Base-by-base conservation (phyloP, 2,113 vertebrate genomes). In the Malurus elegans region DNA sequence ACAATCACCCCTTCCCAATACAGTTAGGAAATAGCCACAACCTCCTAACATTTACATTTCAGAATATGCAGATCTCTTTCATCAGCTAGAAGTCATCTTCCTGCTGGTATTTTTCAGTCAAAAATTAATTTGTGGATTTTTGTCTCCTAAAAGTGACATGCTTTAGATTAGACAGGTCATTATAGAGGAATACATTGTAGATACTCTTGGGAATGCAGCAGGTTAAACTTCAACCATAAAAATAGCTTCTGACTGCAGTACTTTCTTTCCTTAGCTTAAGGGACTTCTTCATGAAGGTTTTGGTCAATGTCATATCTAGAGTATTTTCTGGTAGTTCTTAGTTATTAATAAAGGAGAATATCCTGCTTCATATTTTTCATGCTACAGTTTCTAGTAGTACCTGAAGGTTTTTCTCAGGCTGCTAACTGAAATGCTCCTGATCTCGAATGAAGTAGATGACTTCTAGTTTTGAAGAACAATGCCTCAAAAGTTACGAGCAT, bases 161-260 rank as follows among this genome's bases (percentile, higher is more conserved):
- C 45, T 90, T 94, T 86, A 86, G 66, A 92, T 96, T 76, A 86
- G 66, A 10, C 60, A 83, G 36, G 54, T 94, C 54, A 86, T 94
- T 93, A 54, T 38, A 73, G 79, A 88, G 58, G 34, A 93, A 58
- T 90, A 94, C 71, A 12, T 61, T 57, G 48, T 67, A 88, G 90
- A 45, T 93, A 23, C 90, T 76, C 92, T 38, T 67, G 93, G 94
- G 95, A 92, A 70, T 34, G 86, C 75, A 62, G 25, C 82, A 94
- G 90, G 90, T 95, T 94, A 83, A 92, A 76, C 91, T 86, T 83
- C 91, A 95, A 47, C 90, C 93, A 86, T 60, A 92, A 97, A 96
- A 97, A 96, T 95, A 97, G 92, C 85, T 90, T 85, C 45, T 96
- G 66, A 75, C 53, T 90, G 70, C 34, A 69, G 85, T 64, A 38